Percentiles rank a stretch among this genome's conserved stretches.
Evolutionary conservation across 35 echinoderm and acorn worm genomes (phyloP).

Genomic region (Acanthaster planci): DNA sequence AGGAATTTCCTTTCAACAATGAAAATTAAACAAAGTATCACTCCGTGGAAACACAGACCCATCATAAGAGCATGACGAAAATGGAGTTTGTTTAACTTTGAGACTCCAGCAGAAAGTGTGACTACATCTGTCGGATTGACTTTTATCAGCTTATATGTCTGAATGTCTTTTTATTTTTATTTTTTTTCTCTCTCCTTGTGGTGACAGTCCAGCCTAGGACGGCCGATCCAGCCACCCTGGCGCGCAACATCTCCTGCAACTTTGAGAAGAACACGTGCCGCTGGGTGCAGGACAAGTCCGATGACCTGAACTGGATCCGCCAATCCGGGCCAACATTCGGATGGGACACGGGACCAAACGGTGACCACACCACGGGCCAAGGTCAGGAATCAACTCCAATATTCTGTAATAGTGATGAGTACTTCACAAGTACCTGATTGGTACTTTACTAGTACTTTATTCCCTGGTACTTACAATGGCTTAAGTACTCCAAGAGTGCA

Average conservation of each 20-base stretch:
- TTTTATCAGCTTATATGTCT: not conserved
- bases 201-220: slow-evolving; percentile 4
- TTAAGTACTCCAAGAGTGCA: no score
- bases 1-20: no score
- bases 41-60: no score
- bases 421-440: no score
- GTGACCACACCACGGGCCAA: slow-evolving; percentile 49
- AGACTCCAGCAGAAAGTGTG: no score
- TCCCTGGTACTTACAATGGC: no score
- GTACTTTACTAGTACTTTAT: no score
- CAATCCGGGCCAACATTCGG: slow-evolving; percentile 19
- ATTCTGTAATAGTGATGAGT: no score
- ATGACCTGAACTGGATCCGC: slow-evolving; percentile 84
- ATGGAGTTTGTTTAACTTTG: no score
- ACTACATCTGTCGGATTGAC: no score
- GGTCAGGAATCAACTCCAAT: not conserved
- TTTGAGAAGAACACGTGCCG: slow-evolving; percentile 76
- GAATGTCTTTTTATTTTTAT: not conserved
- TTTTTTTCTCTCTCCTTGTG: not conserved
- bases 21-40: no score
- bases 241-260: slow-evolving; percentile 53
- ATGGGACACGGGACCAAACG: slow-evolving; percentile 37
- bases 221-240: slow-evolving; percentile 23
- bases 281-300: slow-evolving; percentile 64
- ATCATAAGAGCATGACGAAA: no score